These are phyloP conservation scores for Drosophila quadrilineata DNA, from an alignment of 1,140 invertebrate genomes.

Conservation along the genomic window DNA sequence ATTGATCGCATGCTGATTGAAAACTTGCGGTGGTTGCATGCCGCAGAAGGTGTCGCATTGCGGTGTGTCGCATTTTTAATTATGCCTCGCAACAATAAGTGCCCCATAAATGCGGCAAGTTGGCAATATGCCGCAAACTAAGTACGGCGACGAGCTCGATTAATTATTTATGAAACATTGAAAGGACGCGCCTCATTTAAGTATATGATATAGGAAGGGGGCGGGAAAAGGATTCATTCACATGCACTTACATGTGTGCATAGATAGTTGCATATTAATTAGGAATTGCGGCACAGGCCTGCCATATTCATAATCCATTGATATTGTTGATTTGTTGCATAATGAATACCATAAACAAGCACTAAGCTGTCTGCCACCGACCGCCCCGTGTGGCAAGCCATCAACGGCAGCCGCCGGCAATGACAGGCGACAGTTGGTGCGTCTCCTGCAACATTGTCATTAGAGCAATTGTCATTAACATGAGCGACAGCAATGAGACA, in stretches of 20 bases:
- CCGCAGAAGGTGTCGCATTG: constrained; percentile 3
- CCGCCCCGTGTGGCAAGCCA: constrained; percentile 4
- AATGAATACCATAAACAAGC: constrained; percentile 75
- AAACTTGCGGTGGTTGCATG: constrained; percentile 13
- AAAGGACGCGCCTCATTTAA: constrained; percentile 25
- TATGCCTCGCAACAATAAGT: constrained; percentile 30
- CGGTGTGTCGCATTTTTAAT: constrained; percentile 55
- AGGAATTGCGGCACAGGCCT: constrained; percentile 59
- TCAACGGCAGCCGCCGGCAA: constrained; percentile 10
- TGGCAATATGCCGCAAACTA: constrained; percentile 6
- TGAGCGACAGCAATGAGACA: constrained; percentile 74
- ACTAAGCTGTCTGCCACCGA: constrained; percentile 35
- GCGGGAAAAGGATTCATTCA: too few relatives aligned
- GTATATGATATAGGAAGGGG: too few relatives aligned
- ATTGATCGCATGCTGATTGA: constrained; percentile 20
- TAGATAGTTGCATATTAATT: constrained; percentile 76
- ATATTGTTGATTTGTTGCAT: constrained; percentile 77
- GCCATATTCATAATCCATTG: constrained; percentile 76
- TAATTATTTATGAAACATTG: constrained; percentile 57
- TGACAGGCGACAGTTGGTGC: constrained; percentile 6
- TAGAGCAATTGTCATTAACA: constrained; percentile 78
- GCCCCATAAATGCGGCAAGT: constrained; percentile 21
- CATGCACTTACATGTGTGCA: constrained; percentile 52
- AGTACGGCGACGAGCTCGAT: constrained; percentile 23
- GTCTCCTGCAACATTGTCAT: constrained; percentile 66